These are phyloP conservation scores for Cirrhinus molitorella DNA, from an alignment of 2,797 vertebrate species.

Conservation along the genomic window DNA sequence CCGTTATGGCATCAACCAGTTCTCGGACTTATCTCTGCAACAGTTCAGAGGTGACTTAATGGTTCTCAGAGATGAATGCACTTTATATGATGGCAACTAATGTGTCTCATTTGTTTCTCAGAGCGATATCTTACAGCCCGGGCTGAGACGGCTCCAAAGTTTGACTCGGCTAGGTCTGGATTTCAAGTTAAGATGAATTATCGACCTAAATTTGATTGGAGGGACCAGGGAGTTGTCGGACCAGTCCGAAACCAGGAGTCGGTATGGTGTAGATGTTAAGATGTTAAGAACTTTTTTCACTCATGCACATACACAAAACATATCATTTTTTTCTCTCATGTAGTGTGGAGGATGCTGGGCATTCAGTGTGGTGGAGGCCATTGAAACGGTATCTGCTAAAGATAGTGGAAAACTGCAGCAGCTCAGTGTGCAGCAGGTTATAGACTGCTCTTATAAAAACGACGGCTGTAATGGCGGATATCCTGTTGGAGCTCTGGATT, in stretches of 20 bases:
- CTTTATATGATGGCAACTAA: background rate
- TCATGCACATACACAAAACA: background rate
- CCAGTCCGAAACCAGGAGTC: slow-evolving; percentile 86
- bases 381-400: slow-evolving; percentile 85
- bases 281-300: background rate
- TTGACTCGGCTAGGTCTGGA: background rate
- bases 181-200: slow-evolving; percentile 55
- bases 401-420: slow-evolving; percentile 75
- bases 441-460: slow-evolving; percentile 89
- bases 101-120: slow-evolving; percentile 61
- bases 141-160: slow-evolving; percentile 73
- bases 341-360: slow-evolving; percentile 97
- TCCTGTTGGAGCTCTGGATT: slow-evolving; percentile 78
- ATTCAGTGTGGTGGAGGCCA: slow-evolving; percentile 87
- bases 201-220: slow-evolving; percentile 90
- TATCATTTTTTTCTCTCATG: background rate
- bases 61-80: background rate
- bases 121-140: slow-evolving; percentile 84
- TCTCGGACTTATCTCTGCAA: slow-evolving; percentile 85
- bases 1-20: slow-evolving; percentile 87
- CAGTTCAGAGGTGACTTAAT: slow-evolving; percentile 86
- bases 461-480: slow-evolving; percentile 87
- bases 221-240: slow-evolving; percentile 84
- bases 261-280: slow-evolving; percentile 75
- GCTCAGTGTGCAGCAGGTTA: slow-evolving; percentile 92